A percentile compares a stretch with the other conserved stretches of the same genome.
Conservation (phyloP, 2,888 invertebrate genomes). For the Helleia helle region DNA sequence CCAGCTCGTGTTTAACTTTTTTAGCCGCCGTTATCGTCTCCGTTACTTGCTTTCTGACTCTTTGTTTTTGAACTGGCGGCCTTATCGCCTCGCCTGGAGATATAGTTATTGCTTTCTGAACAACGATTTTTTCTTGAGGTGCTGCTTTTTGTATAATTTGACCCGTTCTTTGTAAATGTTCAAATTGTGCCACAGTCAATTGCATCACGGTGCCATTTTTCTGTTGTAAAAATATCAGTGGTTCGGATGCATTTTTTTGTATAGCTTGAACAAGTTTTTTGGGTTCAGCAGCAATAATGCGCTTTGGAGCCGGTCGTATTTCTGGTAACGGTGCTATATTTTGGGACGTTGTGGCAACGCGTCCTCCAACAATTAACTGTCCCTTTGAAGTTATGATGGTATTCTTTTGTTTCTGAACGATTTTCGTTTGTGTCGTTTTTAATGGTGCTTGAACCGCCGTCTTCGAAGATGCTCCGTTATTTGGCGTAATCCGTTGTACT, state of each 20-base stretch:
- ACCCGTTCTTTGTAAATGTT: constrained; percentile 62
- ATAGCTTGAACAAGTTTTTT: constrained; percentile 49
- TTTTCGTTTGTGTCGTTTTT: constrained; percentile 45
- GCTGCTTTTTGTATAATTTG: constrained; percentile 55
- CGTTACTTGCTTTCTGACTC: constrained; percentile 37
- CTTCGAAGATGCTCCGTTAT: constrained; percentile 34
- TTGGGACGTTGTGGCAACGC: constrained; percentile 53
- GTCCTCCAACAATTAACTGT: constrained; percentile 65
- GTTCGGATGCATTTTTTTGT: constrained; percentile 50
- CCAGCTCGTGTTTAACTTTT: constrained; percentile 46
- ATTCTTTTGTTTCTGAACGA: constrained; percentile 58
- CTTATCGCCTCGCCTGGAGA: constrained; percentile 33
- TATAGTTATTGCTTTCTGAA: constrained; percentile 45
- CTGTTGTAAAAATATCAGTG: constrained; percentile 58
- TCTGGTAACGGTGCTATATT: constrained; percentile 65
- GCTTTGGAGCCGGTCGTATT: constrained; percentile 45
- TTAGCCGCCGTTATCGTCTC: constrained; percentile 42
- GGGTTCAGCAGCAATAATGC: constrained; percentile 46
- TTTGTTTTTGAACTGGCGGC: constrained; percentile 35
- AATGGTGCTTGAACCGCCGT: constrained; percentile 31
- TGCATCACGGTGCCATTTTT: constrained; percentile 67
- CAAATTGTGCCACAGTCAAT: constrained; percentile 64
- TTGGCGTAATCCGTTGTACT: constrained; percentile 45
- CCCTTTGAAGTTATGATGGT: constrained; percentile 74
- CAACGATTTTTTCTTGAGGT: constrained; percentile 41